Base-by-base conservation (phyloP, 2,888 invertebrate species). In the Frankliniella intonsa region DNA sequence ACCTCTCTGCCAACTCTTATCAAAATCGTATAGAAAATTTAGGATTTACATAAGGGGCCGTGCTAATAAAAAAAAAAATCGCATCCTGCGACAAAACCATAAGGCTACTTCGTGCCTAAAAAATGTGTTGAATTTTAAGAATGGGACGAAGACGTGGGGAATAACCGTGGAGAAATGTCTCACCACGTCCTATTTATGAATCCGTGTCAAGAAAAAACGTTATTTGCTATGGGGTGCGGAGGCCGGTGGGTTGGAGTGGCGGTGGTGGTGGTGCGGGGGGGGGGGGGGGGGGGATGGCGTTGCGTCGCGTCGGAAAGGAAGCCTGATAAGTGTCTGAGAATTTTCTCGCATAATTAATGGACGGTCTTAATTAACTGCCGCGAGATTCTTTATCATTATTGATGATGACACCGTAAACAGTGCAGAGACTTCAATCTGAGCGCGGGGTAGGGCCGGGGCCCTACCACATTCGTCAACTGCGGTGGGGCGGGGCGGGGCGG, bases 331-430 rank as follows among this genome's bases (percentile, higher is more conserved):
- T 76, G 69, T 76, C 69, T 76, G 69, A 25, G 69, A 76, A 76
- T 76, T 76, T 76, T 76, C 69, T 76, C 12, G 69, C 69, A 76
- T 76, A 76, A 76, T 76, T 76, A 76, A 76, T 76, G 69, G 12
- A 25, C 22, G 12, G 69, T 25, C 69, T 76, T 76, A 76, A 76
- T 76, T 76, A 76, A 76, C 69, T 76, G 69, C 11, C 25, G 69
- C 69, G 69, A 25, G 69, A 76, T 76, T 76, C 69, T 76, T 76
- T 76, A 76, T 76, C 69, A 76, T 76, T 76, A 76, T 76, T 76
- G 69, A 76, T 76, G 69, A 76, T 76, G 69, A 76, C 69, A 76
- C 22, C 69, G 22, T 55, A 17, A 17, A 11, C 38, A 38, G 38
- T 5, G 38, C 38, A 38, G 55, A 55, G 55, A 11, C 55, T 55